Percentiles rank a stretch among this genome's conserved stretches.
These are phyloP conservation scores for Acanthopagrus latus DNA, from an alignment of 2,797 vertebrate genomes.

Conservation along the genomic window DNA sequence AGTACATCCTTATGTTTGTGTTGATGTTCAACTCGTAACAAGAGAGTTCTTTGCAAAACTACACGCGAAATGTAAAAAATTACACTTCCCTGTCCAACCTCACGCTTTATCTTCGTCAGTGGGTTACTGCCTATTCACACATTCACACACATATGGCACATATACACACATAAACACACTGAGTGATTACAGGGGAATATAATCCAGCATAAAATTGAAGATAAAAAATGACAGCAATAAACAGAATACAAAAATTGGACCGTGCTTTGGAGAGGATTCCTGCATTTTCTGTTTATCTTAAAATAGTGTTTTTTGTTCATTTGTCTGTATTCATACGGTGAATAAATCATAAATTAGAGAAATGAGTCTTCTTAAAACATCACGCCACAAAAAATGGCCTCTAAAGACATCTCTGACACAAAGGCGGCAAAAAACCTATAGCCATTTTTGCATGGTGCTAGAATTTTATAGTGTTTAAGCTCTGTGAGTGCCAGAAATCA, in stretches of 20 bases:
- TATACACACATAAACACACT: neutral
- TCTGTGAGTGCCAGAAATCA: neutral
- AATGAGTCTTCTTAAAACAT: neutral
- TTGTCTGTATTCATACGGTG: neutral
- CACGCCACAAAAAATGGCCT: neutral
- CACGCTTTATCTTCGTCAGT: neutral
- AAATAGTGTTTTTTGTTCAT: constrained; percentile 1
- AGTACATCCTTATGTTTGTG: constrained; percentile 1
- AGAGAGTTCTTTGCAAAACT: neutral
- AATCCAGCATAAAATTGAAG: constrained; percentile 16
- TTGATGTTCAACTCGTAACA: neutral
- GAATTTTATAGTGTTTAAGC: neutral
- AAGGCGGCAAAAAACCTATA: neutral
- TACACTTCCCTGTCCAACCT: neutral
- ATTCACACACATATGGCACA: constrained; percentile 1
- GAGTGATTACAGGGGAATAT: constrained; percentile 19
- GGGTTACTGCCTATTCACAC: neutral
- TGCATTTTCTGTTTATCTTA: neutral
- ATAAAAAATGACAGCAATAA: constrained; percentile 19
- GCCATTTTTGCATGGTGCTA: neutral
- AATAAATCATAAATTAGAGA: neutral
- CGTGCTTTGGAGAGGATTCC: constrained; percentile 8
- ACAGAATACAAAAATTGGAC: neutral
- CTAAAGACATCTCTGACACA: neutral
- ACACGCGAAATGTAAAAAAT: neutral